phyloP scores from a whole-genome alignment of 2,113 vertebrate genomes.

The Bujurquina vittata region DNA sequence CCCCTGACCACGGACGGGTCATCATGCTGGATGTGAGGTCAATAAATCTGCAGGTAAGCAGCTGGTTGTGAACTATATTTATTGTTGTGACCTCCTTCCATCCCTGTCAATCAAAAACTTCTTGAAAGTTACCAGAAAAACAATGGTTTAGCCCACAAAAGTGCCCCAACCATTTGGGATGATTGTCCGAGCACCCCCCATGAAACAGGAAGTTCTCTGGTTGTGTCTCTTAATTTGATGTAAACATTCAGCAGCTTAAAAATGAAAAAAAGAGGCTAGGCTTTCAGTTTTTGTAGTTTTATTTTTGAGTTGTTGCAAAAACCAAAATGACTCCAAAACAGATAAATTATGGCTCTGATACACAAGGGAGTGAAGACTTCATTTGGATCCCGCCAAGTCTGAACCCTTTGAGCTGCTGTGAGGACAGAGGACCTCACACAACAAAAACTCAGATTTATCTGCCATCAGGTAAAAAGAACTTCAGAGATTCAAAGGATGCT shows the following conservation, averaged over 20 bases:
- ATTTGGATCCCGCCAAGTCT: conserved; percentile 12
- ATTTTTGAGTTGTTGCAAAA: conserved; percentile 63
- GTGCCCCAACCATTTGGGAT: too few species aligned
- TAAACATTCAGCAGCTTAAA: background rate
- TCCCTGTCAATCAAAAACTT: background rate
- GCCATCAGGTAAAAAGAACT: background rate
- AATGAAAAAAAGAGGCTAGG: background rate
- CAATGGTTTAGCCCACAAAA: background rate
- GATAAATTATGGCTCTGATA: conserved; percentile 72
- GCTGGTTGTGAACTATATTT: too few species aligned
- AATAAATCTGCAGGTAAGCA: too few species aligned
- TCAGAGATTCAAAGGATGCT: background rate
- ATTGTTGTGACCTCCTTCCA: background rate
- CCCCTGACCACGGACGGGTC: too few species aligned
- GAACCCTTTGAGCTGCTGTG: background rate
- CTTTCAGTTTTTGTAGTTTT: conserved; percentile 62
- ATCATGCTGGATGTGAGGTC: too few species aligned
- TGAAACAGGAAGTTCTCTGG: background rate
- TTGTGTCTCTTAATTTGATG: background rate
- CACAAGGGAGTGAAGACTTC: conserved; percentile 41
- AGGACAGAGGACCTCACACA: too few species aligned
- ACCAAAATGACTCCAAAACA: conserved; percentile 68
- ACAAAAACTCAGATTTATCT: background rate
- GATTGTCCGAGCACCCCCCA: background rate
- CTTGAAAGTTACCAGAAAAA: background rate